phyloP scores from a whole-genome alignment of 2,888 invertebrate genomes.

The Elegia similella region DNA sequence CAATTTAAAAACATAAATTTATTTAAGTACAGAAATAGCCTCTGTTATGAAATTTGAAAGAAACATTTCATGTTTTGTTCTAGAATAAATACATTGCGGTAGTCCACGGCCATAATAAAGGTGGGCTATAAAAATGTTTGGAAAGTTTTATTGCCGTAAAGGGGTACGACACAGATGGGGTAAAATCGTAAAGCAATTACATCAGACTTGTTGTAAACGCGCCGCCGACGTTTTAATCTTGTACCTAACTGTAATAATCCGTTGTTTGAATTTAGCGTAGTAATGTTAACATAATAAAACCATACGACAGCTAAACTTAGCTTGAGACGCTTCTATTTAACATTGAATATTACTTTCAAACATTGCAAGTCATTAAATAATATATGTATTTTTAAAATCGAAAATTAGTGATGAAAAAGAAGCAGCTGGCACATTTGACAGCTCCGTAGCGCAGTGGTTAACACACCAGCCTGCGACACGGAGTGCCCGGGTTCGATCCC shows the following conservation, averaged over 20 bases:
- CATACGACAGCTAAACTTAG: background rate
- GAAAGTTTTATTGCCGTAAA: conserved; percentile 74
- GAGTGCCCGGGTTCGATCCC: too few relatives aligned
- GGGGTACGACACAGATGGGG: conserved; percentile 50
- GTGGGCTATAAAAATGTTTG: conserved; percentile 57
- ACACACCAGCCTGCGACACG: too few relatives aligned
- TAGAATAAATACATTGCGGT: background rate
- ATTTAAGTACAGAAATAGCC: too few relatives aligned
- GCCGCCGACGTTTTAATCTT: conserved; percentile 44
- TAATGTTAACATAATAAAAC: background rate
- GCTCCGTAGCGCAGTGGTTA: too few relatives aligned
- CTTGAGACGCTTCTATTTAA: background rate
- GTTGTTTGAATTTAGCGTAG: conserved; percentile 31
- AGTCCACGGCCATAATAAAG: conserved; percentile 12
- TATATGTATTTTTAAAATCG: too few relatives aligned
- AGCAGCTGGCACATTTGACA: too few relatives aligned
- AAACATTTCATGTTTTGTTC: background rate
- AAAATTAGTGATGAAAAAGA: too few relatives aligned
- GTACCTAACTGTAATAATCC: conserved; percentile 49
- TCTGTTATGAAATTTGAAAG: background rate
- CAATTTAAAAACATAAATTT: too few relatives aligned
- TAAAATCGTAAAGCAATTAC: conserved; percentile 64
- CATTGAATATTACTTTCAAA: background rate
- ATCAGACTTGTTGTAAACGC: conserved; percentile 42
- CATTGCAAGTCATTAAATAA: background rate